A percentile compares a stretch with the other conserved stretches of the same genome.
phyloP scores from a whole-genome alignment of 2,888 invertebrate genomes.

The Trichacis sp. region DNA sequence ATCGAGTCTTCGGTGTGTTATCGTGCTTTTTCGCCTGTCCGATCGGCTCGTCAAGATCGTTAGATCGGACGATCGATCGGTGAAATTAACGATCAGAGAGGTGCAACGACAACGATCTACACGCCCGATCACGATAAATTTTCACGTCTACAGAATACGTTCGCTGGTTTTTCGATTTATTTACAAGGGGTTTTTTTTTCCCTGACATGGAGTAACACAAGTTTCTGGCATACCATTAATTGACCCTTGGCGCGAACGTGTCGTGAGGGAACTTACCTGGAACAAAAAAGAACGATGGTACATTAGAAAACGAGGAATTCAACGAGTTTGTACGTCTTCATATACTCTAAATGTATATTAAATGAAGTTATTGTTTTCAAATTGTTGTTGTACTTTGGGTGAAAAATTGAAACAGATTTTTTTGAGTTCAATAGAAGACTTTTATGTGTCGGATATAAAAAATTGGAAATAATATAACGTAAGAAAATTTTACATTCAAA shows the following conservation, averaged over 20 bases:
- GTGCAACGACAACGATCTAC: conserved; percentile 35
- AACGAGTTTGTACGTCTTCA: no score
- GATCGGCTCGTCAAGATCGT: conserved; percentile 47
- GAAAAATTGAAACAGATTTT: no score
- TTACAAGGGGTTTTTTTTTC: background rate
- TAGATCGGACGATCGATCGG: conserved; percentile 56
- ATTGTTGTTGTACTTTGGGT: no score
- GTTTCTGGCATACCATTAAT: background rate
- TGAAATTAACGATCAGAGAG: conserved; percentile 57
- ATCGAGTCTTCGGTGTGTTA: conserved; percentile 31
- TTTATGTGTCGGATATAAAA: no score
- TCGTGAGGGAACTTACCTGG: conserved; percentile 12
- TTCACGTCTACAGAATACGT: conserved; percentile 32
- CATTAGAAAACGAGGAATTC: no score
- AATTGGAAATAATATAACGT: no score
- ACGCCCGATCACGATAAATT: conserved; percentile 30
- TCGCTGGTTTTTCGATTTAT: conserved; percentile 9
- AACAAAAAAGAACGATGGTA: conserved; percentile 9
- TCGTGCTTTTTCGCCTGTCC: conserved; percentile 39
- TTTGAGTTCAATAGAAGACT: no score
- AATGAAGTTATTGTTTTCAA: no score
- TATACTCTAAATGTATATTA: no score
- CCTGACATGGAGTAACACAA: no score
- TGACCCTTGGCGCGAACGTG: background rate
- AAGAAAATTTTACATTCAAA: no score